Base-by-base conservation (phyloP, 1,140 invertebrate genomes). In the Pantala flavescens region DNA sequence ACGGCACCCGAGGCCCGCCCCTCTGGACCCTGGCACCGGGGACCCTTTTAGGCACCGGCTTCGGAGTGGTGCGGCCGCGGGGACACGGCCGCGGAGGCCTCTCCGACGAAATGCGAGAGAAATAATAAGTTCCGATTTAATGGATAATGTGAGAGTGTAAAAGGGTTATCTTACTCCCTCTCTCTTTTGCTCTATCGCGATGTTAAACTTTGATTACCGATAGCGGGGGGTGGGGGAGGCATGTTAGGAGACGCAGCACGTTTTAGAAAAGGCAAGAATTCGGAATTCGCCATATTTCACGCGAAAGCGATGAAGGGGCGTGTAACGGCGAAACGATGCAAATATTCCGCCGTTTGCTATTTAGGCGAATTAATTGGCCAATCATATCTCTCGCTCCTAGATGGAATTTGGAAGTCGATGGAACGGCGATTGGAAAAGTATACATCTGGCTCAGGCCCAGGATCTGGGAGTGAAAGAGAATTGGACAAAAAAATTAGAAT, bases 191-290 rank as follows among this genome's bases (percentile, higher is more conserved):
- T 63, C 49, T 16, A 5, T 19, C 12, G 5, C 49, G 16, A 63
- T 63, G 49, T 63, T 63, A 63, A 63, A 63, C 49, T 63, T 63
- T 63, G 49, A 63, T 63, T 63, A 63, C 49, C 12, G 49, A 63
- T 63, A 63, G 49, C 3, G 1, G 49, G 49, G 49, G 12, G 49
- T 63, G 49, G 16, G 49, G 49, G 49, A 21, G 3, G 49, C 16
- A 21, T 21, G 49, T 16, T 21, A 21, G 49, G 49, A 63, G 49
- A 21, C 49, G 49, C 16, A 16, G 3, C 16, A 63, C 49, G 49
- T 36, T 36, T 36, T 36, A 36, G 28, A 14, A 63, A 63, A 21
- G 16, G 49, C 49, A 63, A 63, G 49, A 63, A 63, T 63, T 63
- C 49, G 16, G 12, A 21, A 63, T 36, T 63, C 49, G 49, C 49